These are phyloP conservation scores for Zaprionus gabonicus DNA, from an alignment of 1,140 invertebrate species.

Conservation along the genomic window DNA sequence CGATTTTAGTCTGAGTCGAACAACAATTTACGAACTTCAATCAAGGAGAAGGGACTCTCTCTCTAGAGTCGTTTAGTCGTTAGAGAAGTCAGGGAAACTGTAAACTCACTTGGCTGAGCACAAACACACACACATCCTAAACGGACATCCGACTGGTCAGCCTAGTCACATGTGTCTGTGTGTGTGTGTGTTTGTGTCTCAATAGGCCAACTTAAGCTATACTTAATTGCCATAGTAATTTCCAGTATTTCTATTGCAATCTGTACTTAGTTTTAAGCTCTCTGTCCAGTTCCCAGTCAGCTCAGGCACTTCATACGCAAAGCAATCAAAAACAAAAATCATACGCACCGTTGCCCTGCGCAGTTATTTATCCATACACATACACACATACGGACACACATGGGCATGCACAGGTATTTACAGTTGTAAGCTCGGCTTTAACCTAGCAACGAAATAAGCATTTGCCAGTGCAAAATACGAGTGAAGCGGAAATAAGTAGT, in stretches of 20 bases:
- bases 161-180: not conserved
- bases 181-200: not conserved
- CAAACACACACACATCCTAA: slow-evolving; percentile 3
- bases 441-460: slow-evolving; percentile 19
- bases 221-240: slow-evolving; percentile 47
- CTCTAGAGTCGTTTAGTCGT: slow-evolving; percentile 1
- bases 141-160: slow-evolving; percentile 6
- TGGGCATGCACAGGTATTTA: slow-evolving; percentile 18
- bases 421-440: slow-evolving; percentile 29
- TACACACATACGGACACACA: slow-evolving; percentile 9
- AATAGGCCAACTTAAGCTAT: slow-evolving; percentile 1
- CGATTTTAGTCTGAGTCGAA: not conserved
- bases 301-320: slow-evolving; percentile 11
- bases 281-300: not conserved
- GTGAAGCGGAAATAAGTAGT: slow-evolving; percentile 41
- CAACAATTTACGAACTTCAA: slow-evolving; percentile 11
- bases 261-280: slow-evolving; percentile 18
- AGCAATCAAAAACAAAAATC: slow-evolving; percentile 50
- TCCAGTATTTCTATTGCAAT: slow-evolving; percentile 19
- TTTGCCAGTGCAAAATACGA: slow-evolving; percentile 5
- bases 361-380: slow-evolving; percentile 41
- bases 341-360: slow-evolving; percentile 49
- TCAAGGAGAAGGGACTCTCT: not conserved
- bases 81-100: not conserved
- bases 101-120: slow-evolving; percentile 13